Evolutionary conservation across 2,797 vertebrate genomes (phyloP), one percentile per base, ranked within the genome.

Genomic region (Microctenopoma lineatum): DNA sequence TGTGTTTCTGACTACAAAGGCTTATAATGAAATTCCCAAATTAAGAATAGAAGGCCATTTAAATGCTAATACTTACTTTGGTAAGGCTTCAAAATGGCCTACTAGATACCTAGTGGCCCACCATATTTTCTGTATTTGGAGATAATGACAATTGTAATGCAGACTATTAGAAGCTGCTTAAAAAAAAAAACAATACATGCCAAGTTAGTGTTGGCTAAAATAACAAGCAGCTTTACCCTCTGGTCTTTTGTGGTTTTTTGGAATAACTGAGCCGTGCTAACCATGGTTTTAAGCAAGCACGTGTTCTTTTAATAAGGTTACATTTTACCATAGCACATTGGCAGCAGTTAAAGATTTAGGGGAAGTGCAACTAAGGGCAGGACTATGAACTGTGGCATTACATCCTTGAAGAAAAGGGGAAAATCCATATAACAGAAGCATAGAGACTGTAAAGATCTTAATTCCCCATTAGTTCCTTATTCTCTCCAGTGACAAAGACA

Each of bases 401-500:
- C 88, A 89, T 89, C 87, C 82, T 86, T 64, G 75, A 89, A 90
- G 89, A 90, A 89, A 90, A 86, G 82, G 84, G 81, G 87, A 89
- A 89, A 91, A 92, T 84, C 84, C 85, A 92, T 87, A 91, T 92
- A 92, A 91, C 89, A 84, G 87, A 89, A 42, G 77, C 84, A 86
- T 87, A 89, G 79, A 77, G 86, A 70, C 90, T 93, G 87, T 90
- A 93, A 93, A 92, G 91, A 88, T 92, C 91, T 92, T 93, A 93
- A 94, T 94, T 95, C 92, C 90, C 91, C 92, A 94, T 94, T 93
- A 93, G 91, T 90, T 89, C 76, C 86, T 92, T 93, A 93, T 93
- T 94, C 93, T 93, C 89, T 83, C 68, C 80, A 48, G 59, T 75
- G 84, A 92, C 90, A 91, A 89, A 92, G 91, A 91, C 81, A 54